Evolutionary conservation across 2,888 invertebrate species (phyloP).

Genomic region (Agrochola circellaris): DNA sequence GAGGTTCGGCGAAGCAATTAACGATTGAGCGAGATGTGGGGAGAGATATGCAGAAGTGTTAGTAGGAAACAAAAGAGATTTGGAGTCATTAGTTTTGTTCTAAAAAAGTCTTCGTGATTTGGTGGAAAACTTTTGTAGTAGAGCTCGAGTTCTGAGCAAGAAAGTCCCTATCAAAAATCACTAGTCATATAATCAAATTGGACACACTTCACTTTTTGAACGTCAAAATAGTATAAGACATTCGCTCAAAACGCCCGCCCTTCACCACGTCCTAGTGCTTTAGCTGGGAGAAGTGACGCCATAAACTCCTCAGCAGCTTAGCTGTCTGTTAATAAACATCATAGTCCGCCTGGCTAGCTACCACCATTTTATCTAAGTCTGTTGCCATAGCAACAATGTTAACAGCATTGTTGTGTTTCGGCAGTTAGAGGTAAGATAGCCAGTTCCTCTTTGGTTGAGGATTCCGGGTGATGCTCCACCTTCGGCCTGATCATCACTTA

Average conservation of each 20-base stretch:
- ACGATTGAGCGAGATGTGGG: slow-evolving; percentile 27
- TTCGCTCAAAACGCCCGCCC: not conserved
- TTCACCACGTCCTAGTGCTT: not conserved
- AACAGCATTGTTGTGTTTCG: no score
- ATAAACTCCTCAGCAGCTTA: no score
- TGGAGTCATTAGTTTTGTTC: not conserved
- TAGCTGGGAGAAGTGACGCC: not conserved
- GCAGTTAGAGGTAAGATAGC: no score
- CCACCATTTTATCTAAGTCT: no score
- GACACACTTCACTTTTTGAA: not conserved
- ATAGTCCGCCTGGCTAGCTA: no score
- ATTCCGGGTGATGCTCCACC: no score
- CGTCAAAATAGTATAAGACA: not conserved
- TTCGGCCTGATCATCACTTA: no score
- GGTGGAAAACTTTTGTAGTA: not conserved
- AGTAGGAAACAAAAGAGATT: not conserved
- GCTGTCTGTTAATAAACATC: no score
- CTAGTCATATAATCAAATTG: not conserved
- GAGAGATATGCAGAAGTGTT: slow-evolving; percentile 43
- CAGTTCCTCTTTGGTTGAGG: no score
- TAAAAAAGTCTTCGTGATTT: not conserved
- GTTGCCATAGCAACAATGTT: no score
- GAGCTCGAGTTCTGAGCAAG: not conserved
- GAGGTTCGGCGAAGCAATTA: slow-evolving; percentile 60
- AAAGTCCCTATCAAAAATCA: not conserved